Base-by-base conservation (phyloP, 2,888 invertebrate genomes). In the Acrobasis consociella region DNA sequence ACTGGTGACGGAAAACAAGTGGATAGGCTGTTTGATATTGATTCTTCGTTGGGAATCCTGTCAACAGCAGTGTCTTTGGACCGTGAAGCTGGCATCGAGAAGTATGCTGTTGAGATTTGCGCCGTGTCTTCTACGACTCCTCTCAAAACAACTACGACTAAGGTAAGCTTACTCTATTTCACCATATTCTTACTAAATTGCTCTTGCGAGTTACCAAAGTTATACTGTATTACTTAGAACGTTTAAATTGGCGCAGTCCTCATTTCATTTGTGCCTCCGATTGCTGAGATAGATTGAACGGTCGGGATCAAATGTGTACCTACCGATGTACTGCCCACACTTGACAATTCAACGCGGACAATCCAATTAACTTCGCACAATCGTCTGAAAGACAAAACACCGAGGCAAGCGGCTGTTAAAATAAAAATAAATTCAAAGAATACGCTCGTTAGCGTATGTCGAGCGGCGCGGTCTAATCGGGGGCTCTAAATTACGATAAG, bases 1-100 rank as follows among this genome's bases (percentile, higher is more conserved):
- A 96, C 96, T 76, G 95, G 94, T 82, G 93, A 89, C 70, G 96
- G 95, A 67, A 94, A 93, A 72, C 96, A 97, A 91, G 97, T 97
- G 81, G 97, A 97, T 91, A 94, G 97, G 78, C 93, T 97, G 76
- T 99, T 99, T 85, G 97, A 97, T 81, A 96, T 99, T 78, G 98
- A 99, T 89, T 95, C 96, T 22, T 96, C 96, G 72, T 93, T 97
- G 79, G 99, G 99, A 56, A 96, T 97, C 76, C 91, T 99, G 72
- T 97, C 97, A 53, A 97, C 97, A 15, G 97, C 97, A 15, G 95
- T 95, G 53, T 94, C 95, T 67, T 91, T 97, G 84, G 97, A 98
- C 88, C 94, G 97, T 63, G 98, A 98, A 86, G 94, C 95, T 69
- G 97, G 97, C 42, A 94, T 96, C 65, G 96, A 96, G 78, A 94